phyloP scores from a whole-genome alignment of 2,888 invertebrate species.

The Ochropacha duplaris region DNA sequence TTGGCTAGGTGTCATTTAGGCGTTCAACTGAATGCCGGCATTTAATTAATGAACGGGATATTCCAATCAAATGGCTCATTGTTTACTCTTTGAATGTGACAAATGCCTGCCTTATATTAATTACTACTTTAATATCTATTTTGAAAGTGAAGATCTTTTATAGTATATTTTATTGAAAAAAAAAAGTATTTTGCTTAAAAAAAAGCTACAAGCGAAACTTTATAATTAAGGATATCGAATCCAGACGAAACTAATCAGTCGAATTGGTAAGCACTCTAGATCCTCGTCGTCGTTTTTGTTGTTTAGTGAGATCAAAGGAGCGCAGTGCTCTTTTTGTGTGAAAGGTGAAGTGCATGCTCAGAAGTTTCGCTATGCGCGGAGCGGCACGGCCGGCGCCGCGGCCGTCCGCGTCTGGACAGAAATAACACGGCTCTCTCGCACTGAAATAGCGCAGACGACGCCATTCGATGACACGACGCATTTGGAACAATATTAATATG shows the following conservation, averaged over 20 bases:
- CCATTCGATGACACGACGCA: slow-evolving; percentile 44
- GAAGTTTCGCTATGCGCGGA: slow-evolving; percentile 41
- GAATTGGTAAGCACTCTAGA: not conserved
- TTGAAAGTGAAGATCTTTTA: too few species aligned
- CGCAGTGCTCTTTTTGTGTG: slow-evolving; percentile 39
- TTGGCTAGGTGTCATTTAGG: too few species aligned
- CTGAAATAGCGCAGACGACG: slow-evolving; percentile 67
- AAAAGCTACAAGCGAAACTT: not conserved
- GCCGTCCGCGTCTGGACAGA: slow-evolving; percentile 46
- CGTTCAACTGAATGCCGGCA: too few species aligned
- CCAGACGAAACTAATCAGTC: not conserved
- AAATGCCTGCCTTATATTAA: too few species aligned
- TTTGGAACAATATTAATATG: slow-evolving; percentile 62
- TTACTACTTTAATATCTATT: too few species aligned
- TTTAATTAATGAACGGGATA: too few species aligned
- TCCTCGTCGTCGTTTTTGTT: slow-evolving; percentile 11
- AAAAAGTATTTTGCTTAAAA: not conserved
- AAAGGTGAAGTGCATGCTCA: slow-evolving; percentile 57
- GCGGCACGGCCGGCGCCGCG: slow-evolving; percentile 36
- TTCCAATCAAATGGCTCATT: too few species aligned
- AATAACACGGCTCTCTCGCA: slow-evolving; percentile 45
- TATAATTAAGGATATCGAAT: not conserved
- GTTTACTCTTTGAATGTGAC: too few species aligned
- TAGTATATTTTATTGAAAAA: too few species aligned
- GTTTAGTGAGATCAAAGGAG: slow-evolving; percentile 50